These are phyloP conservation scores for Carassius carassius DNA, from an alignment of 2,113 vertebrate genomes.

Conservation along the genomic window DNA sequence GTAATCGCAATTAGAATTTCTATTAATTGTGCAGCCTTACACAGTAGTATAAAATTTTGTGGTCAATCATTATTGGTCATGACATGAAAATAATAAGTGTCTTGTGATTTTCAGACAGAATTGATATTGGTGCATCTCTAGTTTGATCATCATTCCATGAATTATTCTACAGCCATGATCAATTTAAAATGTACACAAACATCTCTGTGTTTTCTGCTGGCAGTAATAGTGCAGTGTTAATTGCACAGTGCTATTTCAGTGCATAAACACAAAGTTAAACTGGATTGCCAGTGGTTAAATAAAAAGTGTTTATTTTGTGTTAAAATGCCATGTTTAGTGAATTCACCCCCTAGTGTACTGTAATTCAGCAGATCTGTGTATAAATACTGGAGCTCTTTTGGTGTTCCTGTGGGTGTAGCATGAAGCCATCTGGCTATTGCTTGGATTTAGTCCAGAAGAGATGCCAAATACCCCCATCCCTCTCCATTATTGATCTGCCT, in stretches of 20 bases:
- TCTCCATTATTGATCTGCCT: constrained; percentile 48
- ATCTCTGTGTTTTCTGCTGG: not conserved
- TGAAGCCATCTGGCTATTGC: constrained; percentile 74
- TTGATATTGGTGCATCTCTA: too few relatives aligned
- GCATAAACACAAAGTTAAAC: not conserved
- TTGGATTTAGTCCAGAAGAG: constrained; percentile 74
- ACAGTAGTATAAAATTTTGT: too few relatives aligned
- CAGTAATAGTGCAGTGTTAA: not conserved
- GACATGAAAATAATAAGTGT: too few relatives aligned
- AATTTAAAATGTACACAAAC: not conserved
- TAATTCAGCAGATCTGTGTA: constrained; percentile 49
- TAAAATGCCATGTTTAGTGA: constrained; percentile 17
- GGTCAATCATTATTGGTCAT: too few relatives aligned
- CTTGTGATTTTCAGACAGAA: too few relatives aligned
- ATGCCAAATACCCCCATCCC: constrained; percentile 54
- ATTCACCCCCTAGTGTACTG: constrained; percentile 2
- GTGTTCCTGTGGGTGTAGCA: constrained; percentile 73
- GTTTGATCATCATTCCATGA: not conserved
- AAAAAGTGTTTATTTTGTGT: not conserved
- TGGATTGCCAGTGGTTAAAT: not conserved
- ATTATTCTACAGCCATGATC: not conserved
- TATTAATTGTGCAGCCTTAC: too few relatives aligned
- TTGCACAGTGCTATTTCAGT: not conserved
- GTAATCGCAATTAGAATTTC: too few relatives aligned
- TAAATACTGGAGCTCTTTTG: constrained; percentile 66